Conservation (phyloP, 2,888 invertebrate species). For the Geotrupes spiniger region DNA sequence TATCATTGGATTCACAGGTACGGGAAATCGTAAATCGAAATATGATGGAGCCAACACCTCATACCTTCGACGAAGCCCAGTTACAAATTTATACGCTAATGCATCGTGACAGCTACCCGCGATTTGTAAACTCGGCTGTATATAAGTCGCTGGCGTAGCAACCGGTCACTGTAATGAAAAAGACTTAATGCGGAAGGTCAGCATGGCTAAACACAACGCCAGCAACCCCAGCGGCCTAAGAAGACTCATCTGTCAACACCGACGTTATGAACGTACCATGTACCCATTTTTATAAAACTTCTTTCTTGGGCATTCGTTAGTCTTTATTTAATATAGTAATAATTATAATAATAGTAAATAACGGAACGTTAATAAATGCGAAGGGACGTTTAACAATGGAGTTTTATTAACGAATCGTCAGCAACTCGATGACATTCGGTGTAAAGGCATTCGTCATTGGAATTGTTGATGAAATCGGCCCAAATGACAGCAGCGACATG, state of each 20-base stretch:
- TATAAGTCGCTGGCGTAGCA: slow-evolving; percentile 83
- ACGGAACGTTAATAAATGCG: too few species aligned
- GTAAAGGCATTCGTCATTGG: background rate
- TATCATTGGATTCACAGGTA: slow-evolving; percentile 96
- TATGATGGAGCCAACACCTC: slow-evolving; percentile 95
- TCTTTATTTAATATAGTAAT: too few species aligned
- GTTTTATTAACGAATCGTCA: too few species aligned
- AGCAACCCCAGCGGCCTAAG: slow-evolving; percentile 27
- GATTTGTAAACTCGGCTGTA: slow-evolving; percentile 89
- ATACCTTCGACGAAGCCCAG: slow-evolving; percentile 99
- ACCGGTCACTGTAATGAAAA: slow-evolving; percentile 25
- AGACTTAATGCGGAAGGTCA: slow-evolving; percentile 14
- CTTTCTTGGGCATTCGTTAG: too few species aligned
- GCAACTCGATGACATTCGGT: background rate
- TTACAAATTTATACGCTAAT: slow-evolving; percentile 99
- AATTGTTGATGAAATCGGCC: background rate
- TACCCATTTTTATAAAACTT: slow-evolving; percentile 4
- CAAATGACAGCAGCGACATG: slow-evolving; percentile 25
- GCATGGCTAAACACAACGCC: slow-evolving; percentile 13
- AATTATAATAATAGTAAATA: too few species aligned
- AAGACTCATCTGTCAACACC: slow-evolving; percentile 21
- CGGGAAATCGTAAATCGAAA: slow-evolving; percentile 97
- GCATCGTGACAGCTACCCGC: slow-evolving; percentile 99
- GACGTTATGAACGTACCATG: slow-evolving; percentile 28
- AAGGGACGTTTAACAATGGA: too few species aligned